phyloP scores from a whole-genome alignment of 2,888 invertebrate species.

The Hydraecia micacea region DNA sequence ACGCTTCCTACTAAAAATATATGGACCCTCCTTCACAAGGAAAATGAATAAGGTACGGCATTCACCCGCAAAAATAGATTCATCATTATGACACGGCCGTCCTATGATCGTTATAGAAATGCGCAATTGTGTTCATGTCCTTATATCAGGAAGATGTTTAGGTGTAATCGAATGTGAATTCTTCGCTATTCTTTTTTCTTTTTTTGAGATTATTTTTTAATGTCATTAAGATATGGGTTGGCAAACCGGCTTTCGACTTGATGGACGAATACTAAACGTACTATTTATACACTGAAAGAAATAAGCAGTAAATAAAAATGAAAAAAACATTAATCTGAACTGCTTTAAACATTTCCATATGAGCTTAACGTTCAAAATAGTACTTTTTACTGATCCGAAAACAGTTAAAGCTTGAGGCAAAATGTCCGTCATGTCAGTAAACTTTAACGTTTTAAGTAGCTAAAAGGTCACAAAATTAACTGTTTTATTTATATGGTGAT shows the following conservation, averaged over 20 bases:
- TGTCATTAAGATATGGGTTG: background rate
- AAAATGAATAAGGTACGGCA: slow-evolving; percentile 54
- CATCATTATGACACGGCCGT: slow-evolving; percentile 59
- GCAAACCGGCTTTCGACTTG: background rate
- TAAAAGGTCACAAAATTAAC: too few species aligned
- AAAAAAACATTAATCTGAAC: too few species aligned
- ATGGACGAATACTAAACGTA: background rate
- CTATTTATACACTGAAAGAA: too few species aligned
- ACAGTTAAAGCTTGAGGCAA: too few species aligned
- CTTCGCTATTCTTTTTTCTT: background rate
- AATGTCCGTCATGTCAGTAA: too few species aligned
- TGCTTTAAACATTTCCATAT: too few species aligned
- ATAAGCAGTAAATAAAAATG: too few species aligned
- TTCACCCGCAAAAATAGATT: slow-evolving; percentile 59
- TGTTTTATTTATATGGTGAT: too few species aligned
- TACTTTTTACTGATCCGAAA: too few species aligned
- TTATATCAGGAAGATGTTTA: slow-evolving; percentile 30
- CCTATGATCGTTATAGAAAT: slow-evolving; percentile 47
- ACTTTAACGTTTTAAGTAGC: too few species aligned
- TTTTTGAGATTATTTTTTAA: background rate
- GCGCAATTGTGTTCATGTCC: slow-evolving; percentile 39
- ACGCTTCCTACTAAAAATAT: slow-evolving; percentile 13
- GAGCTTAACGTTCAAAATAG: too few species aligned
- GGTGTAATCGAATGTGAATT: background rate
- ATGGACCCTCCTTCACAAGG: slow-evolving; percentile 35